Conservation (phyloP, 2,113 vertebrate genomes). For the Prionailurus viverrinus region DNA sequence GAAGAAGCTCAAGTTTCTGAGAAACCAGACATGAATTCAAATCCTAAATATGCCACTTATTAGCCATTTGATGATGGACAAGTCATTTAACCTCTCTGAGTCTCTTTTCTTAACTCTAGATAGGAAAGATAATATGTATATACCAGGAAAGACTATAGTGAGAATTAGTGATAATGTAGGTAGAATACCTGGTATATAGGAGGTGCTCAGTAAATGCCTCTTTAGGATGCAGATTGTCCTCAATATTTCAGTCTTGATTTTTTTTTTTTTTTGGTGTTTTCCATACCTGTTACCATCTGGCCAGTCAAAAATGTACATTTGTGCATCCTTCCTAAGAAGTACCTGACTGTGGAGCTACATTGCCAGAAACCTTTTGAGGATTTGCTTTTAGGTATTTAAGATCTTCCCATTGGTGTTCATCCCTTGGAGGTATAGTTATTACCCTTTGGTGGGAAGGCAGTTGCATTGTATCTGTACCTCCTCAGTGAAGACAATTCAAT, state of each 20-base stretch:
- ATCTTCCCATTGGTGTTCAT: background rate
- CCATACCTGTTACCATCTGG: background rate
- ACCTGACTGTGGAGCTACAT: background rate
- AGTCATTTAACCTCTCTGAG: background rate
- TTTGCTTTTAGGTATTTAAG: constrained; percentile 26
- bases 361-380: background rate
- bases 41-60: background rate
- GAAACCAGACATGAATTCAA: background rate
- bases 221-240: background rate
- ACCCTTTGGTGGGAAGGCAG: background rate
- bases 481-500: background rate
- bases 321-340: background rate
- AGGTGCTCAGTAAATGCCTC: background rate
- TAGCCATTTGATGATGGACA: background rate
- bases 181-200: background rate
- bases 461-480: background rate
- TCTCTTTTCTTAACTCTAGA: background rate
- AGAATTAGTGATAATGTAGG: background rate
- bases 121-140: background rate
- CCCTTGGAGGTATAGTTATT: background rate
- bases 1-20: background rate
- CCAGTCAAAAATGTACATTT: background rate
- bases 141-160: background rate
- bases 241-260: background rate
- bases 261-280: background rate